Percentiles rank a stretch among this genome's conserved stretches.
phyloP scores from a whole-genome alignment of 2,888 invertebrate species.

The Nemurella pictetii region DNA sequence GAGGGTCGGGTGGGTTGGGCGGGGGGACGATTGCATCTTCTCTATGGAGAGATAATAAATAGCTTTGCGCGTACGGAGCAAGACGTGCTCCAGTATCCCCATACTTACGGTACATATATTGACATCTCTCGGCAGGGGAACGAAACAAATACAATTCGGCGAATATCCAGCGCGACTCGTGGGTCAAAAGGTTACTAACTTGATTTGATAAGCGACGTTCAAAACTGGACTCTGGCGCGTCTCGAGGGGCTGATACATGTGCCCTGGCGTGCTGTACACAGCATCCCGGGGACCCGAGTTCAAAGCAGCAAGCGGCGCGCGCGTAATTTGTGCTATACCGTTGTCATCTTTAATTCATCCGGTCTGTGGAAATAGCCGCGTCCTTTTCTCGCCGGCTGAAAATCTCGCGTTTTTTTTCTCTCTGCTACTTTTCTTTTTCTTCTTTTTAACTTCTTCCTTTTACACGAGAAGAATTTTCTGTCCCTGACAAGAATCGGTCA shows the following conservation, averaged over 20 bases:
- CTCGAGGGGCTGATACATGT: neutral
- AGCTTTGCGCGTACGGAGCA: neutral
- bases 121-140: neutral
- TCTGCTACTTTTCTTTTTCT: slow-evolving; percentile 27
- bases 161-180: neutral
- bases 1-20: neutral
- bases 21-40: neutral
- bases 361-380: neutral
- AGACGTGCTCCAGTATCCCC: neutral
- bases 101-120: too few relatives aligned
- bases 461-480: slow-evolving; percentile 26
- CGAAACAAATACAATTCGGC: neutral
- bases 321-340: slow-evolving; percentile 9
- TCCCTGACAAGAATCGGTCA: slow-evolving; percentile 40
- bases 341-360: slow-evolving; percentile 42
- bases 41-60: neutral
- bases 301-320: neutral
- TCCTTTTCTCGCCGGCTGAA: neutral
- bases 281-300: neutral
- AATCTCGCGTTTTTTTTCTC: slow-evolving; percentile 25
- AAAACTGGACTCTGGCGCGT: slow-evolving; percentile 28
- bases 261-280: too few relatives aligned
- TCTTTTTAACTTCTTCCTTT: slow-evolving; percentile 26
- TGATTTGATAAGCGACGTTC: slow-evolving; percentile 16
- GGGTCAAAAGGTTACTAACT: slow-evolving; percentile 19